These are phyloP conservation scores for Oncorhynchus kisutch DNA, from an alignment of 2,113 vertebrate species.

Conservation along the genomic window DNA sequence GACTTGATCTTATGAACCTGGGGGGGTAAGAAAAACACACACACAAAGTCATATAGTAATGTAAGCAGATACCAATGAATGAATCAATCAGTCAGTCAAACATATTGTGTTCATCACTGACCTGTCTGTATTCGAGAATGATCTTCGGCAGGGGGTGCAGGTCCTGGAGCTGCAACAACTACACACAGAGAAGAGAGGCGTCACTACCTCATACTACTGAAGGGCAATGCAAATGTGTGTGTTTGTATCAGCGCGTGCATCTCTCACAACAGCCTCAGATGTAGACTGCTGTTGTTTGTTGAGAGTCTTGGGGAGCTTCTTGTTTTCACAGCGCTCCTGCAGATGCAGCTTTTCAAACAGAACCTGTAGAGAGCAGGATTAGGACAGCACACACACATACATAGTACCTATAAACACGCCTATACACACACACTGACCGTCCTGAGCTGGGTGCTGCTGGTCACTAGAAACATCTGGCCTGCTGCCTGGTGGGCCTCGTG, in stretches of 20 bases:
- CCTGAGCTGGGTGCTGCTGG: slow-evolving; percentile 84
- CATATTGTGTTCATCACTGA: slow-evolving; percentile 48
- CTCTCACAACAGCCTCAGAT: slow-evolving; percentile 82
- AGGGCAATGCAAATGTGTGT: not conserved
- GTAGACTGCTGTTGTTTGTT: slow-evolving; percentile 81
- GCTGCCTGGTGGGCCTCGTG: slow-evolving; percentile 83
- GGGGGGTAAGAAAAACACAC: not conserved
- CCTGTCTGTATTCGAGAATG: slow-evolving; percentile 88
- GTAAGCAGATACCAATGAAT: no score
- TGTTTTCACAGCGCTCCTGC: slow-evolving; percentile 74
- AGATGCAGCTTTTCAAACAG: slow-evolving; percentile 88
- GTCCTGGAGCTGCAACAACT: slow-evolving; percentile 84
- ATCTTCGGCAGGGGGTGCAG: slow-evolving; percentile 90
- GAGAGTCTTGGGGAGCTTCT: slow-evolving; percentile 76
- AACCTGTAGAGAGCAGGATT: slow-evolving; percentile 69
- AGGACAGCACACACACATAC: not conserved
- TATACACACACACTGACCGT: slow-evolving; percentile 66
- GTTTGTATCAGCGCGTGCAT: not conserved
- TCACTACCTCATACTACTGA: no score
- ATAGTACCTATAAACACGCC: not conserved
- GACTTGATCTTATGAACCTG: slow-evolving; percentile 93
- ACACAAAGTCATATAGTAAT: no score
- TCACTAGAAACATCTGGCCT: slow-evolving; percentile 85
- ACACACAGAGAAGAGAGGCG: slow-evolving; percentile 34
- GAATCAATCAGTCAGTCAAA: not conserved